Conservation (phyloP, 2,888 invertebrate species). For the Hydriomena furcata region DNA sequence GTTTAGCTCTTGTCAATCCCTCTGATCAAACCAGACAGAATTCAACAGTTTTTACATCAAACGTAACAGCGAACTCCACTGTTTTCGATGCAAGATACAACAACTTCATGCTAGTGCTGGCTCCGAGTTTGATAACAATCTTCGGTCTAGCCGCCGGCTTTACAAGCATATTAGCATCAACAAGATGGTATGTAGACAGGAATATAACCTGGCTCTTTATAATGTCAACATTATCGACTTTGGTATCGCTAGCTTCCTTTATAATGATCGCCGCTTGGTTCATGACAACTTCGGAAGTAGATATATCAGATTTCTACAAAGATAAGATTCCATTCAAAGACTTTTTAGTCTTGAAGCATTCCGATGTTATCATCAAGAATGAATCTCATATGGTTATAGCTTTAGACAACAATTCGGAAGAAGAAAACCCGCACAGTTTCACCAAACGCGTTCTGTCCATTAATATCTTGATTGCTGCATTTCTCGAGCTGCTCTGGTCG, state of each 20-base stretch:
- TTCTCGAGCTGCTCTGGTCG: constrained; percentile 85
- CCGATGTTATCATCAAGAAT: constrained; percentile 61
- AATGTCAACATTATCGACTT: constrained; percentile 78
- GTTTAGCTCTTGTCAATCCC: constrained; percentile 74
- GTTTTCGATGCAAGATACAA: constrained; percentile 24
- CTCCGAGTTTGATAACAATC: constrained; percentile 76
- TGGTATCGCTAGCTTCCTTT: constrained; percentile 73
- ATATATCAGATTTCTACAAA: constrained; percentile 68
- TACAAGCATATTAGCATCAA: constrained; percentile 84
- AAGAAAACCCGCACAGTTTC: constrained; percentile 56
- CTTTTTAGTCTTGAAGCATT: constrained; percentile 62
- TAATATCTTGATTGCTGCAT: constrained; percentile 84
- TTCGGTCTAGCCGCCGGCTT: constrained; percentile 79
- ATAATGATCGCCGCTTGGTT: constrained; percentile 72
- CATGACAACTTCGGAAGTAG: constrained; percentile 61
- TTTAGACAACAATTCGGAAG: constrained; percentile 43
- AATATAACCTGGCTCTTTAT: constrained; percentile 86
- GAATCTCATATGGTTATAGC: constrained; percentile 69
- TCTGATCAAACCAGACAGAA: constrained; percentile 30
- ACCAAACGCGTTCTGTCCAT: constrained; percentile 79
- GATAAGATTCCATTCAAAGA: constrained; percentile 70
- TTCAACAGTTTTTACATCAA: constrained; percentile 22
- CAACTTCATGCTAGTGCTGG: constrained; percentile 66
- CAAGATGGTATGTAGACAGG: constrained; percentile 86
- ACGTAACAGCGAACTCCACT: constrained; percentile 19